A percentile compares a stretch with the other conserved stretches of the same genome.
Conservation (phyloP, 2,797 vertebrate genomes). For the Acomys russatus region DNA sequence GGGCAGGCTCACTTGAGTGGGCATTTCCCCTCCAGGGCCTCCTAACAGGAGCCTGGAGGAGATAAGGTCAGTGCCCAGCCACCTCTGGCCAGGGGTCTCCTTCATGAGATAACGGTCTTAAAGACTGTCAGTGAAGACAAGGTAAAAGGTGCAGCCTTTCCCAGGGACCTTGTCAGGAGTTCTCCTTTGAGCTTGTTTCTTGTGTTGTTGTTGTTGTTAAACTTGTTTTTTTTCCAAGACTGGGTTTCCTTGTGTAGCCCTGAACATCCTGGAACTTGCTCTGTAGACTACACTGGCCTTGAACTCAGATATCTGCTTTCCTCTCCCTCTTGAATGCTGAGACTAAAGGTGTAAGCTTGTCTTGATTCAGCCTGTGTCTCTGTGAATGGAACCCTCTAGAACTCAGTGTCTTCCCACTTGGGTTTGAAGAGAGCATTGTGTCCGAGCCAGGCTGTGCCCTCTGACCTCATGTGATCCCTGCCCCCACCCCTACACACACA, state of each 20-base stretch:
- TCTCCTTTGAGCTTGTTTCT: not conserved
- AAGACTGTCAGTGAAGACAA: not conserved
- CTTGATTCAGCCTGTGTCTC: not conserved
- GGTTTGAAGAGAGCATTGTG: not conserved
- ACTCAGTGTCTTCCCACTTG: not conserved
- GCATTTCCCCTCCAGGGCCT: not conserved
- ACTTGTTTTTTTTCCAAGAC: not conserved
- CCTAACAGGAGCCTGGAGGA: not conserved
- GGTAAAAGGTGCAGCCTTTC: not conserved
- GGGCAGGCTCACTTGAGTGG: not conserved
- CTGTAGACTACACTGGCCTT: not conserved
- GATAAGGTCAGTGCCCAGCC: not conserved
- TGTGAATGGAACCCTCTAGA: not conserved
- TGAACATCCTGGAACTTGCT: too few relatives aligned
- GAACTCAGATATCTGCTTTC: not conserved
- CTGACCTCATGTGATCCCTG: not conserved
- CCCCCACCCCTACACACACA: accelerated
- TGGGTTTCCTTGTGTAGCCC: not conserved
- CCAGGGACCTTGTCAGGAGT: too few relatives aligned
- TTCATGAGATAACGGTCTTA: not conserved
- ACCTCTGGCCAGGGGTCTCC: not conserved
- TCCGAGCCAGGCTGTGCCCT: not conserved
- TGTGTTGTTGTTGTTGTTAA: not conserved
- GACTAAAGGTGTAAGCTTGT: not conserved
- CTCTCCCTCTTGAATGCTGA: not conserved